These are phyloP conservation scores for Saimiri boliviensis DNA, from an alignment of 2,113 vertebrate species.

Conservation along the genomic window DNA sequence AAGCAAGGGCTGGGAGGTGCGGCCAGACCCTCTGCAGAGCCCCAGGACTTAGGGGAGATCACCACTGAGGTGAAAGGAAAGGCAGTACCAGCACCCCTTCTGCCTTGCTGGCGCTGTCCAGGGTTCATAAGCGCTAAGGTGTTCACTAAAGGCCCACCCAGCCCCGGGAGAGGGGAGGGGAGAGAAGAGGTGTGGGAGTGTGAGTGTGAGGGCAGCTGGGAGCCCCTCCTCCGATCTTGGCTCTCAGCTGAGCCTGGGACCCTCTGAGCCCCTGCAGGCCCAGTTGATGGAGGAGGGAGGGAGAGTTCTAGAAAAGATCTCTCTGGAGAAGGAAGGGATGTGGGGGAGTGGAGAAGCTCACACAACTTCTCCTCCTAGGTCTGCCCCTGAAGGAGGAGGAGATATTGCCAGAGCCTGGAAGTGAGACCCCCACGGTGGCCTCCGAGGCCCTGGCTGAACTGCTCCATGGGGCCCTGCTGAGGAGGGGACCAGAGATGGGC, in stretches of 20 bases:
- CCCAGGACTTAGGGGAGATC: background rate
- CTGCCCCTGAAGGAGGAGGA: conserved; percentile 85
- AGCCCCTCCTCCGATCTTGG: conserved; percentile 28
- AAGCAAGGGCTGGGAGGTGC: conserved; percentile 42
- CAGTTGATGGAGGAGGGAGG: background rate
- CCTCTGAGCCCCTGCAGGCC: background rate
- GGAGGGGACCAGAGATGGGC: conserved; percentile 87
- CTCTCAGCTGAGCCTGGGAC: conserved; percentile 48
- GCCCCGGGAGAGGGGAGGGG: background rate
- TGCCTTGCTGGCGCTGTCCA: background rate
- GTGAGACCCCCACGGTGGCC: conserved; percentile 66
- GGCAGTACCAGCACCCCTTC: background rate
- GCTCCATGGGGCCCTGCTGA: conserved; percentile 90
- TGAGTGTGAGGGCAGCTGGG: background rate
- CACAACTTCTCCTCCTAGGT: conserved; percentile 79
- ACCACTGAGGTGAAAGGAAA: background rate
- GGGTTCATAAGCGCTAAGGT: background rate
- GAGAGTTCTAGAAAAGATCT: background rate
- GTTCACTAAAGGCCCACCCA: background rate
- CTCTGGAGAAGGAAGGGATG: background rate
- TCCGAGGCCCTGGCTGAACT: conserved; percentile 84
- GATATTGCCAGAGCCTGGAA: conserved; percentile 64
- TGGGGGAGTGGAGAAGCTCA: background rate
- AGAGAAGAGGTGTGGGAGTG: background rate
- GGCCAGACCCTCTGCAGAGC: conserved; percentile 42